phyloP scores from a whole-genome alignment of 2,888 invertebrate genomes.

The Branchipolynoe longqiensis region DNA sequence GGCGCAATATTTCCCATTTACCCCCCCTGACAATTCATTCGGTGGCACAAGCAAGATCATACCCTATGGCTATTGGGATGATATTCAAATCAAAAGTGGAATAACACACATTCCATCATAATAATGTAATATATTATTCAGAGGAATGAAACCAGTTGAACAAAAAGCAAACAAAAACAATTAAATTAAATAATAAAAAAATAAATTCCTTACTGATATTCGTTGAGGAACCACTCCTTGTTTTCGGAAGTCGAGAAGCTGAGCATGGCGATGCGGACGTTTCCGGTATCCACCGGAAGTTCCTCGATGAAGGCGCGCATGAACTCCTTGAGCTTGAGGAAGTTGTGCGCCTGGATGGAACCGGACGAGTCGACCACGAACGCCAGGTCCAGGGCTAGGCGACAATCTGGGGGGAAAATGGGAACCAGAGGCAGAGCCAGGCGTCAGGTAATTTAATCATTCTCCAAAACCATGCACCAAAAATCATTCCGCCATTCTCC shows the following conservation, averaged over 20 bases:
- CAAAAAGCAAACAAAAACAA: neutral
- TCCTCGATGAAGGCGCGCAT: neutral
- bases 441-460: too few relatives aligned
- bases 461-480: too few relatives aligned
- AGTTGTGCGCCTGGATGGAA: constrained; percentile 47
- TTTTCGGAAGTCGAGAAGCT: constrained; percentile 25
- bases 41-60: too few relatives aligned
- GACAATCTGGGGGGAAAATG: constrained; percentile 43
- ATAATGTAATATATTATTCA: too few relatives aligned
- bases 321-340: constrained; percentile 52
- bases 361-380: constrained; percentile 58
- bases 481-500: too few relatives aligned
- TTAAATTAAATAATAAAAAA: neutral
- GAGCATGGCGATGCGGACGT: constrained; percentile 12
- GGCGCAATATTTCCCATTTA: too few relatives aligned
- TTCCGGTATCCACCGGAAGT: constrained; percentile 30
- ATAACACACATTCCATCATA: too few relatives aligned
- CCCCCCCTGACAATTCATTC: too few relatives aligned
- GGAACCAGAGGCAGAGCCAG: too few relatives aligned
- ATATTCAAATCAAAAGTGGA: too few relatives aligned
- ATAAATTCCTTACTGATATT: constrained; percentile 7
- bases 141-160: neutral
- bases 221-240: constrained; percentile 19
- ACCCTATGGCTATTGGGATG: too few relatives aligned
- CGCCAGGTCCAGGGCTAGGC: constrained; percentile 48